Evolutionary conservation across 2,797 vertebrate species (phyloP).

Genomic region (Fundulus diaphanus): DNA sequence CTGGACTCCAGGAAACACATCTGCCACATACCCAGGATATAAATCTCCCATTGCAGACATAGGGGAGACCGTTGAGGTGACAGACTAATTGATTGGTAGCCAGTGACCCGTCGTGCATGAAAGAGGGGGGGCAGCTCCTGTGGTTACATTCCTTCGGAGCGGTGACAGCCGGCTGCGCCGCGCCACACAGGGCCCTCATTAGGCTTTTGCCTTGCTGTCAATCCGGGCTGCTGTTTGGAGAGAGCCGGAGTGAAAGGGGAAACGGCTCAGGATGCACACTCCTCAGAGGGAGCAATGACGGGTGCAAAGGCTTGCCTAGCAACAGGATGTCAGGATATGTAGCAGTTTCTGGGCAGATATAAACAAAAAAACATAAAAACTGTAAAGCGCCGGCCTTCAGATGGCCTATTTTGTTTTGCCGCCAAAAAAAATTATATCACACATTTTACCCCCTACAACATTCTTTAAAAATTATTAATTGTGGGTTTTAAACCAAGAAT

Average conservation of each 20-base stretch:
- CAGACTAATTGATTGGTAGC: constrained; percentile 39
- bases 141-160: constrained; percentile 25
- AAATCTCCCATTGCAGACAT: constrained; percentile 21
- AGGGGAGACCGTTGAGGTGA: constrained; percentile 32
- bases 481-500: neutral
- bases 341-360: constrained; percentile 10
- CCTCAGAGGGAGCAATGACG: constrained; percentile 44
- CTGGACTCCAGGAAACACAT: neutral
- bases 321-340: constrained; percentile 72
- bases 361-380: constrained; percentile 15
- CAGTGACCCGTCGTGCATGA: constrained; percentile 10
- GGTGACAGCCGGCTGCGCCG: constrained; percentile 24
- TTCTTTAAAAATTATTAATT: too few relatives aligned
- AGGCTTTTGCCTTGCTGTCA: constrained; percentile 37
- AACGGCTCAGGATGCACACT: constrained; percentile 31
- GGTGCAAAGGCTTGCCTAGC: constrained; percentile 76
- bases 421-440: too few relatives aligned
- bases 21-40: constrained; percentile 10
- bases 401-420: constrained; percentile 24
- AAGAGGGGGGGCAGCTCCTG: constrained; percentile 23
- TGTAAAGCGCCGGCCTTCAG: neutral
- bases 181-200: constrained; percentile 41
- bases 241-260: constrained; percentile 41
- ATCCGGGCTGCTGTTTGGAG: constrained; percentile 21
- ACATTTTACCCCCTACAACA: too few relatives aligned